A percentile compares a stretch with the other conserved stretches of the same genome.
Conservation (phyloP, 2,797 vertebrate species). For the Carcharodon carcharias region DNA sequence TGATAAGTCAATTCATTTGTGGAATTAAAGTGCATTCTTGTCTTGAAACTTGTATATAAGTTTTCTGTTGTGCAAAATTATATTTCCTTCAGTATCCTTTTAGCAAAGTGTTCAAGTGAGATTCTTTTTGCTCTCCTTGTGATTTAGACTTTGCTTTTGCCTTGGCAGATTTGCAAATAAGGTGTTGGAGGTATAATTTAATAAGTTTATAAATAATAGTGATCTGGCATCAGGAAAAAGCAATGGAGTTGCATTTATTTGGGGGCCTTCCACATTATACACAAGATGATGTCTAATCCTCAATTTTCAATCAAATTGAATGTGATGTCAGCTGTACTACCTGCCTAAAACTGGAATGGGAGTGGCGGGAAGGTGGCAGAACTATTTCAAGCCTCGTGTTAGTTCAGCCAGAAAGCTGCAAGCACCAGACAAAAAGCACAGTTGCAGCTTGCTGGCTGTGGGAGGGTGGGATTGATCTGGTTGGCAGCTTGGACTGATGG, state of each 20-base stretch:
- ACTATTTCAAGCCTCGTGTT: not conserved
- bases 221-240: not conserved
- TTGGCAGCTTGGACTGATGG: not conserved
- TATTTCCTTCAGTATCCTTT: not conserved
- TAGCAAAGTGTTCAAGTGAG: not conserved
- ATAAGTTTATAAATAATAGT: not conserved
- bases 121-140: not conserved
- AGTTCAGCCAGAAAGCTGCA: not conserved
- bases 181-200: not conserved
- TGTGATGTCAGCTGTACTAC: not conserved
- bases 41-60: not conserved
- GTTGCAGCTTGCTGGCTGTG: not conserved
- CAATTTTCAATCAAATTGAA: not conserved
- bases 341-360: not conserved
- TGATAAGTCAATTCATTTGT: not conserved
- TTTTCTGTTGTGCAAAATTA: not conserved
- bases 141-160: not conserved
- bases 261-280: not conserved
- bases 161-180: not conserved
- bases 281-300: not conserved
- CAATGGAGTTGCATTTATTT: not conserved
- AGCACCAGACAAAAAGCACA: not conserved
- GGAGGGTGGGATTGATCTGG: not conserved
- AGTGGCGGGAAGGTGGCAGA: no score
- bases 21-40: not conserved